Percentiles rank a stretch among this genome's conserved stretches.
These are phyloP conservation scores for Lordiphosa fenestrarum DNA, from an alignment of 2,888 invertebrate genomes.

Conservation along the genomic window DNA sequence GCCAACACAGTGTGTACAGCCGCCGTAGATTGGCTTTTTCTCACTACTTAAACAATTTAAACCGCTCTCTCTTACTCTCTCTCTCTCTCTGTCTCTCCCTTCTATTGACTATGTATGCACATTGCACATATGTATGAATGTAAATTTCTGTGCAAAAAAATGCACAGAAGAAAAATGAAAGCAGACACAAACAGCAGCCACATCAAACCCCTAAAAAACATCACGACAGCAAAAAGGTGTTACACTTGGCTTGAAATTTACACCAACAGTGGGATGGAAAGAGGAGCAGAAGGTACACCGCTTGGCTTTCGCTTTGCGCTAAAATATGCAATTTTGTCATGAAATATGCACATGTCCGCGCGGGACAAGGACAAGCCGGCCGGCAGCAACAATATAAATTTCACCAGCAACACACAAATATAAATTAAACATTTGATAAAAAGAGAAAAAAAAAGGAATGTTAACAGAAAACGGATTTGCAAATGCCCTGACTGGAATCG, in stretches of 20 bases:
- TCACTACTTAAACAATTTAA: too few relatives aligned
- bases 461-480: constrained; percentile 12
- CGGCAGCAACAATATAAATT: constrained; percentile 38
- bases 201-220: constrained; percentile 37
- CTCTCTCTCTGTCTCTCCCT: too few relatives aligned
- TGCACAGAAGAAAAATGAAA: constrained; percentile 4
- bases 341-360: constrained; percentile 65
- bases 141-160: constrained; percentile 21
- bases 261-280: constrained; percentile 24
- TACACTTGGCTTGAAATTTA: constrained; percentile 59
- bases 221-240: constrained; percentile 66
- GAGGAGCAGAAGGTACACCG: constrained; percentile 11
- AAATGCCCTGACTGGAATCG: constrained; percentile 12
- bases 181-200: constrained; percentile 11
- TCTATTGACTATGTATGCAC: constrained; percentile 18
- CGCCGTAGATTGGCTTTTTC: too few relatives aligned
- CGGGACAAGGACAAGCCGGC: constrained; percentile 43
- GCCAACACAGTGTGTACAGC: too few relatives aligned
- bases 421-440: constrained; percentile 57
- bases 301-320: constrained; percentile 45
- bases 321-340: constrained; percentile 64
- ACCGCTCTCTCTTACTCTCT: too few relatives aligned
- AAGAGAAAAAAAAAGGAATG: constrained; percentile 25
- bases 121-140: constrained; percentile 19
- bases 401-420: constrained; percentile 47